Base-by-base conservation (phyloP, 2,113 vertebrate species). In the Leptocoma aspasia region DNA sequence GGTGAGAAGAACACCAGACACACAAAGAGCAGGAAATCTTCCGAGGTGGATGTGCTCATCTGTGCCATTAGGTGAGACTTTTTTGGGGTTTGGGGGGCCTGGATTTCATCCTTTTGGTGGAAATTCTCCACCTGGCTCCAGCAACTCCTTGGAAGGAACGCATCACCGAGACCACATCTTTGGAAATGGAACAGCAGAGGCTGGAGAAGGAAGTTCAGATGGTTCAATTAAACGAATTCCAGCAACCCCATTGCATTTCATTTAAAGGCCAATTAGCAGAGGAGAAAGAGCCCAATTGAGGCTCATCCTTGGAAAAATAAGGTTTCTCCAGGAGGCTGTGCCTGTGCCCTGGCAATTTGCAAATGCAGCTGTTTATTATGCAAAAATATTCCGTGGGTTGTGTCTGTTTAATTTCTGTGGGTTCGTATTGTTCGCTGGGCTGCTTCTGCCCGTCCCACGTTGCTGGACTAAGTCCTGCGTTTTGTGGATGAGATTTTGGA, bases 261-360 rank as follows among this genome's bases (percentile, higher is more conserved):
- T 97, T 92, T 94, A 33, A 93, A 82, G 92, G 54, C 84, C 84
- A 91, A 90, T 95, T 95, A 97, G 22, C 63, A 78, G 83, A 95
- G 66, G 81, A 96, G 86, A 96, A 96, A 87, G 94, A 86, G 81
- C 82, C 75, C 66, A 8, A 13, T 61, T 82, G 92, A 97, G 84
- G 65, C 86, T 89, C 9, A 2, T 49, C 86, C 81, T 68, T 61
- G 86, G 72, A 65, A 79, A 92, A 87, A 85, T 13, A 54, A 76
- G 13, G 83, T 44, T 92, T 26, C 91, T 89, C 39, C 71, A 26
- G 28, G 91, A 86, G 50, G 66, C 77, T 30, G 39, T 28, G 82
- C 87, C 71, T 16, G 53, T 9, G 80, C 82, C 86, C 60, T 12
- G 79, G 70, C 27, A 56, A 16, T 73, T 75, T 59, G 79, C 75